A percentile compares a stretch with the other conserved stretches of the same genome.
These are phyloP conservation scores for Pyrrhia umbra DNA, from an alignment of 2,888 invertebrate species.

Conservation along the genomic window DNA sequence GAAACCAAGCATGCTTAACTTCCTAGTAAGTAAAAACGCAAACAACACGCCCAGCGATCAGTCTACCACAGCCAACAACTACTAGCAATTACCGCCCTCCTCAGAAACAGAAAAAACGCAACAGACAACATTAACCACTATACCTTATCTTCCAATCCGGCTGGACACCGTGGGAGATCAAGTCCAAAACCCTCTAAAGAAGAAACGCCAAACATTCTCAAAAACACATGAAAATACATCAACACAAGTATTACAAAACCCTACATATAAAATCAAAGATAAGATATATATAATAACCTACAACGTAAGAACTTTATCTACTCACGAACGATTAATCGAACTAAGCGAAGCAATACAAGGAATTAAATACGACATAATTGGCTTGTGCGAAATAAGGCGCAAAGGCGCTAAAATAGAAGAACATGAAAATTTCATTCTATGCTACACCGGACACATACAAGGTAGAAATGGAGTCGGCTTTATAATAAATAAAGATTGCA, in stretches of 20 bases:
- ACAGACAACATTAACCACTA: conserved; percentile 8
- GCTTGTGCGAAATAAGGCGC: conserved; percentile 43
- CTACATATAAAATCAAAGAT: conserved; percentile 15
- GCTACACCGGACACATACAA: background rate
- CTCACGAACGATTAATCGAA: conserved; percentile 46
- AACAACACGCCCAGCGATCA: conserved; percentile 3
- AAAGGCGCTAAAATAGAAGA: background rate
- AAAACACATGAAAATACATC: background rate
- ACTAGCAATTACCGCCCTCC: conserved; percentile 41
- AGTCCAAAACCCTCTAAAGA: conserved; percentile 58
- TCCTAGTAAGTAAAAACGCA: conserved; percentile 39
- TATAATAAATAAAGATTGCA: background rate
- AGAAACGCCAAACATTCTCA: background rate
- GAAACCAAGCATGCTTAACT: conserved; percentile 54
- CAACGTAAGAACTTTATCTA: conserved; percentile 50
- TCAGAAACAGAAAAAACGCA: background rate
- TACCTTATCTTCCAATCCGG: conserved; percentile 60
- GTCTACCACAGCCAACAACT: background rate
- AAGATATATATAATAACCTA: conserved; percentile 29
- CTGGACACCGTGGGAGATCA: conserved; percentile 49
- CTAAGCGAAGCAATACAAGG: conserved; percentile 27
- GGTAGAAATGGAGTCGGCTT: conserved; percentile 1
- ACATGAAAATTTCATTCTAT: background rate
- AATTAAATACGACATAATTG: conserved; percentile 57
- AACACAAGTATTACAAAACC: conserved; percentile 10